Conservation (phyloP, 2,113 vertebrate species). For the Labeo catla region DNA sequence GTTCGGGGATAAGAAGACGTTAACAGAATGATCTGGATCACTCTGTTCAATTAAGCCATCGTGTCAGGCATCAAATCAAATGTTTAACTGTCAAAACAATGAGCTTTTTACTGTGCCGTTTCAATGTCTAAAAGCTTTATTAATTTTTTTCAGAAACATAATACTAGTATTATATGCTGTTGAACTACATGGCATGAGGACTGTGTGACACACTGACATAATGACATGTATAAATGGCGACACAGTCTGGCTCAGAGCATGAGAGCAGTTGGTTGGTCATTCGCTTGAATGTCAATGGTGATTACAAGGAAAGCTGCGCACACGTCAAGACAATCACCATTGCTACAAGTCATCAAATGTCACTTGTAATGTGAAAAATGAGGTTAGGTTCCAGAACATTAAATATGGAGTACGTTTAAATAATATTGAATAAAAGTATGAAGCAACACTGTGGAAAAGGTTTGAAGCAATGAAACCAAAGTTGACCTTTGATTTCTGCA, state of each 20-base stretch:
- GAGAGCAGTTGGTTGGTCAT: conserved; percentile 25
- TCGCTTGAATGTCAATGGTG: conserved; percentile 39
- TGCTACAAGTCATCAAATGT: conserved; percentile 35
- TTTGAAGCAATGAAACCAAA: not conserved
- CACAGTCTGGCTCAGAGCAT: not conserved
- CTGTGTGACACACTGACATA: not conserved
- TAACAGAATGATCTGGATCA: not conserved
- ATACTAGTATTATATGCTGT: not conserved
- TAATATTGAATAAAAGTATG: not conserved
- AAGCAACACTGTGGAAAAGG: not conserved
- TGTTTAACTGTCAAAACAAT: not conserved
- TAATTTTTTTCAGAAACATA: not conserved
- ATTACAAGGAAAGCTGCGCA: conserved; percentile 17
- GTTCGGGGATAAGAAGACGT: not conserved
- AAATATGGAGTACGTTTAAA: not conserved
- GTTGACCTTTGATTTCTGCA: not conserved
- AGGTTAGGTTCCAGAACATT: not conserved
- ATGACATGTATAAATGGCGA: not conserved
- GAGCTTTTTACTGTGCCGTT: not conserved
- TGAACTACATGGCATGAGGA: not conserved
- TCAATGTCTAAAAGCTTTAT: conserved; percentile 4
- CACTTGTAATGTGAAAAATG: not conserved
- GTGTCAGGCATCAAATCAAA: not conserved
- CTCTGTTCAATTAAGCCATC: not conserved
- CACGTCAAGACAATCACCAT: conserved; percentile 36